phyloP scores from a whole-genome alignment of 2,888 invertebrate genomes.

The Graphium colonna region DNA sequence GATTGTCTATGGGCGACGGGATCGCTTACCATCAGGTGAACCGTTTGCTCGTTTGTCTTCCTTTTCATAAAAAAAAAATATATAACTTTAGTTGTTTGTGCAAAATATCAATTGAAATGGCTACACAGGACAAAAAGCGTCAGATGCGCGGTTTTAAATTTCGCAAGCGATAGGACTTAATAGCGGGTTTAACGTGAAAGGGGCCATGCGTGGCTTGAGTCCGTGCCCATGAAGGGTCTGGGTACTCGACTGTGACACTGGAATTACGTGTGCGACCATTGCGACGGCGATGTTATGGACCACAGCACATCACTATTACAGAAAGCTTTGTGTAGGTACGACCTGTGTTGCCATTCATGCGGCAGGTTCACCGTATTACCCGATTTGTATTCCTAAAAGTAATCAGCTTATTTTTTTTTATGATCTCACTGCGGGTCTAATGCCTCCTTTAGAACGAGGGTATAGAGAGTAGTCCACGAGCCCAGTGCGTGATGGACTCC shows the following conservation, averaged over 20 bases:
- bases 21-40: too few relatives aligned
- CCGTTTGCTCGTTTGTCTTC: too few relatives aligned
- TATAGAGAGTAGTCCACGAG: too few relatives aligned
- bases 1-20: too few relatives aligned
- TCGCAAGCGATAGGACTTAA: background rate
- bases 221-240: slow-evolving; percentile 2
- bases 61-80: too few relatives aligned
- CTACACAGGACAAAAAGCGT: background rate
- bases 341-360: slow-evolving; percentile 14
- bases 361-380: background rate
- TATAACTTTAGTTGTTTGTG: background rate
- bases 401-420: too few relatives aligned
- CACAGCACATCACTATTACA: slow-evolving; percentile 33
- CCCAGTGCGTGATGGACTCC: too few relatives aligned
- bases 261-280: slow-evolving; percentile 49
- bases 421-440: too few relatives aligned
- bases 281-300: slow-evolving; percentile 59
- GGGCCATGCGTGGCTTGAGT: background rate
- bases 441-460: too few relatives aligned
- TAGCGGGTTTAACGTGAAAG: background rate
- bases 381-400: background rate
- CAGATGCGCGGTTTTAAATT: background rate
- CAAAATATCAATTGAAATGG: background rate
- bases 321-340: slow-evolving; percentile 33
- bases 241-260: slow-evolving; percentile 54